Base-by-base conservation (phyloP, 2,113 vertebrate species). In the Atlantisia rogersi region DNA sequence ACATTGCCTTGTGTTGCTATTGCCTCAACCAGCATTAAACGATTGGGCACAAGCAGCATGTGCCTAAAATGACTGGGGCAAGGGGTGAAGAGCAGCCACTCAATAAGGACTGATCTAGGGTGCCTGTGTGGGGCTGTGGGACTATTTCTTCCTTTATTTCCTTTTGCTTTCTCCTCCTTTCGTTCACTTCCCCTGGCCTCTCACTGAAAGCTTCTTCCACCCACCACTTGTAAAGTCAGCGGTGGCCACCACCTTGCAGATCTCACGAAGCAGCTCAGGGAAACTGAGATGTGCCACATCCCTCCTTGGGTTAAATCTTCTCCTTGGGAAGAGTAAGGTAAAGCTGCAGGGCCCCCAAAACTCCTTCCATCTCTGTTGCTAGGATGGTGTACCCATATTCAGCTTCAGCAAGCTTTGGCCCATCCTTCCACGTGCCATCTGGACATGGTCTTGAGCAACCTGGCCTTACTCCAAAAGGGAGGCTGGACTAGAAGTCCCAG, bases 1-100 rank as follows among this genome's bases (percentile, higher is more conserved):
- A 17, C 0, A 0, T 35, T 76, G 68, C 28, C 21, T 53, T 1
- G 0, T 15, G 52, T 8, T 62, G 46, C 16, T 59, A 13, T 42
- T 84, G 62, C 46, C 81, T 31, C 52, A 35, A 26, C 28, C 62
- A 77, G 44, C 18, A 40, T 50, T 67, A 55, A 74, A 62, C 40
- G 19, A 16, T 14, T 39, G 58, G 29, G 37, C 6, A 40, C 1
- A 44, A 50, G 28, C 26, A 69, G 37, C 6, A 31, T 22, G 10
- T 35, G 20, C 3, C 35, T 9, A 26, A n/a, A 3, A 1, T 13
- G 29, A 21, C 10, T 40, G 10, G 32, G 16, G 21, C 14, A 69
- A 22, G 9, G 28, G 15, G 7, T 12, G 35, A 60, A 10, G 0
- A 75, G 31, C 0, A 1, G 48, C 9, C 58, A 56, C 25, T 7